These are phyloP conservation scores for Suricata suricatta DNA, from an alignment of 2,113 vertebrate species.

Conservation along the genomic window DNA sequence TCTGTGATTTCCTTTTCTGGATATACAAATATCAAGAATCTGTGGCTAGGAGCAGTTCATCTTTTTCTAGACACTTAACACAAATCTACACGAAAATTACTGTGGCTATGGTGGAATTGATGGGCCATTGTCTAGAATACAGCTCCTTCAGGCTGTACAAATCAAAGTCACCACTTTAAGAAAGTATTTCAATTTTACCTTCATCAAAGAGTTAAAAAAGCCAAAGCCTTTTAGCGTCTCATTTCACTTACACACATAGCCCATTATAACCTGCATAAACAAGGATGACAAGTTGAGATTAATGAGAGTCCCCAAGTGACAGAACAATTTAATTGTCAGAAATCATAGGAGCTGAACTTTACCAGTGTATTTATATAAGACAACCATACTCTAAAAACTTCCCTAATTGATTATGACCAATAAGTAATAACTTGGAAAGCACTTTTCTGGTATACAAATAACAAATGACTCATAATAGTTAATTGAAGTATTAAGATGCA, in stretches of 20 bases:
- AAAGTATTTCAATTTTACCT: conserved; percentile 81
- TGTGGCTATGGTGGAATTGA: neutral
- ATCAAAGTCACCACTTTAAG: conserved; percentile 65
- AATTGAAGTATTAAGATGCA: conserved; percentile 82
- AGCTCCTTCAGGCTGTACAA: conserved; percentile 63
- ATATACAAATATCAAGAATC: conserved; percentile 4
- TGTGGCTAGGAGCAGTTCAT: neutral
- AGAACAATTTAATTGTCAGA: conserved; percentile 98
- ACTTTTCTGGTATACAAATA: conserved; percentile 86
- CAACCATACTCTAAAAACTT: conserved; percentile 90
- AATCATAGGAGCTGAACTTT: conserved; percentile 95
- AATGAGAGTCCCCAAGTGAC: conserved; percentile 96
- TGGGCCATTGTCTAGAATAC: conserved; percentile 34
- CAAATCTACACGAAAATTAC: conserved; percentile 3
- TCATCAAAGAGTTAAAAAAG: conserved; percentile 88
- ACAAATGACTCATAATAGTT: conserved; percentile 85
- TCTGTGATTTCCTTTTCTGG: conserved; percentile 23
- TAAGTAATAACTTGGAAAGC: conserved; percentile 90
- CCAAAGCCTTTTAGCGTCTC: conserved; percentile 86
- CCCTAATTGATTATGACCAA: conserved; percentile 96
- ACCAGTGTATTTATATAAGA: conserved; percentile 93
- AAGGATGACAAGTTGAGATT: conserved; percentile 99
- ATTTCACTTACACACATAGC: conserved; percentile 87
- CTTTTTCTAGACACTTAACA: conserved; percentile 24
- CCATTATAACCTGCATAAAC: conserved; percentile 96